Evolutionary conservation across 2,113 vertebrate genomes (phyloP).

Genomic region (Stigmatopora nigra): DNA sequence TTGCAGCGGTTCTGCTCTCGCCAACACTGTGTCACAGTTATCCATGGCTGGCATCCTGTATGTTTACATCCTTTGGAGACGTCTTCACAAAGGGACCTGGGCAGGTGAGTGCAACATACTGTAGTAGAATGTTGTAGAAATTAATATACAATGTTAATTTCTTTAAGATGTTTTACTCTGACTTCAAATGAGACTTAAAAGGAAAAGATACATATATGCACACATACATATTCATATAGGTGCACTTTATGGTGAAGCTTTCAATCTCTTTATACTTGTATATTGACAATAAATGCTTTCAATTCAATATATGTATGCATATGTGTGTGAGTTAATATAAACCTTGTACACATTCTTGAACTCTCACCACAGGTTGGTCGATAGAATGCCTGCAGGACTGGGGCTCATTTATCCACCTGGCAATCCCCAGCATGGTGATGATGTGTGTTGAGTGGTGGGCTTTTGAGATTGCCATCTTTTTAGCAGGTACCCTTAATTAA

Average conservation of each 20-base stretch:
- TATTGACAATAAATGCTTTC: no score
- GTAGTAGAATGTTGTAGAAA: background rate
- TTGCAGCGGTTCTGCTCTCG: constrained; percentile 80
- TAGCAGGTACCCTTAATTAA: constrained; percentile 68
- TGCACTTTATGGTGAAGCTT: no score
- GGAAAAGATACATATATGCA: no score
- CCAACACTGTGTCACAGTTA: constrained; percentile 76
- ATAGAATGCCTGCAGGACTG: constrained; percentile 78
- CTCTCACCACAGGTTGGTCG: constrained; percentile 73
- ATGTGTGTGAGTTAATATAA: no score
- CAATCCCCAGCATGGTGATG: constrained; percentile 83
- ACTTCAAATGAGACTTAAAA: background rate
- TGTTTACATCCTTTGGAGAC: constrained; percentile 73
- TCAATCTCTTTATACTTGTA: no score
- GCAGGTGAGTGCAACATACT: constrained; percentile 64
- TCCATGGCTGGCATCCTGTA: constrained; percentile 68
- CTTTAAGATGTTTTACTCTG: background rate
- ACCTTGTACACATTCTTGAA: background rate
- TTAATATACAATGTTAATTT: background rate
- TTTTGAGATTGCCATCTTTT: constrained; percentile 79
- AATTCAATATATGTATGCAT: background rate
- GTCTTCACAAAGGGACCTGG: constrained; percentile 79
- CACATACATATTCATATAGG: no score
- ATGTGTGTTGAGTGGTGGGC: constrained; percentile 87
- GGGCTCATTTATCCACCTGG: constrained; percentile 72